Conservation (phyloP, 2,888 invertebrate genomes). For the Acleris emargana region DNA sequence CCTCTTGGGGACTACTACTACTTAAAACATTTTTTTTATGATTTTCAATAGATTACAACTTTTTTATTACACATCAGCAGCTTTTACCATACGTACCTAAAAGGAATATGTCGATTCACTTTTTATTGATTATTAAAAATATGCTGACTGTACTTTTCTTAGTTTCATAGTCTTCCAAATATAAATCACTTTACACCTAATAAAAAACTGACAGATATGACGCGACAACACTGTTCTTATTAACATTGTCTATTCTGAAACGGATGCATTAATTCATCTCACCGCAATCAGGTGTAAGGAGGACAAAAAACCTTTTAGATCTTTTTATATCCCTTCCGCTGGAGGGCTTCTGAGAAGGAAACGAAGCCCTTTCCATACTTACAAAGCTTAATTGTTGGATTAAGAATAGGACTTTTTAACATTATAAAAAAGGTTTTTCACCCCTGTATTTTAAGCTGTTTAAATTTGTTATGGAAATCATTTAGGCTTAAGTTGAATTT, state of each 20-base stretch:
- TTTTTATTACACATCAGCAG: no score
- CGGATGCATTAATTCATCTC: conserved; percentile 37
- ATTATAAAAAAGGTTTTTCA: conserved; percentile 9
- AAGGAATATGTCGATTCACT: no score
- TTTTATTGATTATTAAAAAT: no score
- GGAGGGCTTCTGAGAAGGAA: conserved; percentile 44
- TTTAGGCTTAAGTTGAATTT: not conserved
- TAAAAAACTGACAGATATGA: not conserved
- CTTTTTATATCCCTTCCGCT: conserved; percentile 40
- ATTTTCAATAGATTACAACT: no score
- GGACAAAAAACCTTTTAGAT: conserved; percentile 37
- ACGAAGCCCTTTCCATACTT: conserved; percentile 31
- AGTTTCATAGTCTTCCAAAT: no score
- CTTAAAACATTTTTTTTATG: no score
- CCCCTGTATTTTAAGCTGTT: conserved; percentile 1
- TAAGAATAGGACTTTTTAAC: conserved; percentile 21
- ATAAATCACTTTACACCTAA: conserved; percentile 1
- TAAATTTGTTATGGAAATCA: conserved; percentile 24
- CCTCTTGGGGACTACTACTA: no score
- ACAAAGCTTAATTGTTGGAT: conserved; percentile 37
- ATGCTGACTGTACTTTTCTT: no score
- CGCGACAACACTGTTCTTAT: conserved; percentile 22
- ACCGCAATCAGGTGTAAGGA: conserved; percentile 32
- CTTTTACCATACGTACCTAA: no score
- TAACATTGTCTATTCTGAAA: conserved; percentile 22